Percentiles rank a stretch among this genome's conserved stretches.
These are phyloP conservation scores for Sebastes matsubarae DNA, from an alignment of 2,797 vertebrate genomes.

Conservation along the genomic window DNA sequence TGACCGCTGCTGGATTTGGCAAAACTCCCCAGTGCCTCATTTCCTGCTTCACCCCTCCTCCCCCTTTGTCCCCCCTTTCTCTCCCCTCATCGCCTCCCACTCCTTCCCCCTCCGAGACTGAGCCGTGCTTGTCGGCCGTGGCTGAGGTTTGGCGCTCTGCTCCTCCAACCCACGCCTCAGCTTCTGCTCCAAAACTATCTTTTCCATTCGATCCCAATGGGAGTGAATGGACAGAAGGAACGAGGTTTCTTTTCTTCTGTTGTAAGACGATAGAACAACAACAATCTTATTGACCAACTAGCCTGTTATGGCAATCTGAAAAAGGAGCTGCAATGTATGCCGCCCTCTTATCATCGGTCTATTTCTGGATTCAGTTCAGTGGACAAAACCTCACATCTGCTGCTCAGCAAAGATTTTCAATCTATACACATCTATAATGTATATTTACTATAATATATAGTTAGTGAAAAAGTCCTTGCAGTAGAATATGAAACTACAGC, in stretches of 20 bases:
- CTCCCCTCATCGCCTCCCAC: constrained; percentile 51
- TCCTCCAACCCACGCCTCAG: constrained; percentile 63
- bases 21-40: constrained; percentile 56
- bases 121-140: constrained; percentile 51
- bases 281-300: constrained; percentile 23
- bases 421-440: constrained; percentile 13
- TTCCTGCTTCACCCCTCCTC: constrained; percentile 53
- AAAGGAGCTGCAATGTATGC: neutral
- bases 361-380: neutral
- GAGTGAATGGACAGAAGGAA: constrained; percentile 28
- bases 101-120: constrained; percentile 47
- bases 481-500: neutral
- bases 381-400: constrained; percentile 9
- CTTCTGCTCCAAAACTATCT: constrained; percentile 60
- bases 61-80: constrained; percentile 5
- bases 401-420: neutral
- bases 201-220: constrained; percentile 59
- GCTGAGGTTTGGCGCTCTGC: constrained; percentile 63
- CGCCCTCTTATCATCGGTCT: constrained; percentile 13
- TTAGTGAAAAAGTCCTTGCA: neutral
- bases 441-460: constrained; percentile 1
- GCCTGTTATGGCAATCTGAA: constrained; percentile 11
- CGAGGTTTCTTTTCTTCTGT: neutral
- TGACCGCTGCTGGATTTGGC: constrained; percentile 48
- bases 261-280: constrained; percentile 7